A percentile compares a stretch with the other conserved stretches of the same genome.
phyloP scores from a whole-genome alignment of 1,140 invertebrate genomes.

The Papilio polytes region DNA sequence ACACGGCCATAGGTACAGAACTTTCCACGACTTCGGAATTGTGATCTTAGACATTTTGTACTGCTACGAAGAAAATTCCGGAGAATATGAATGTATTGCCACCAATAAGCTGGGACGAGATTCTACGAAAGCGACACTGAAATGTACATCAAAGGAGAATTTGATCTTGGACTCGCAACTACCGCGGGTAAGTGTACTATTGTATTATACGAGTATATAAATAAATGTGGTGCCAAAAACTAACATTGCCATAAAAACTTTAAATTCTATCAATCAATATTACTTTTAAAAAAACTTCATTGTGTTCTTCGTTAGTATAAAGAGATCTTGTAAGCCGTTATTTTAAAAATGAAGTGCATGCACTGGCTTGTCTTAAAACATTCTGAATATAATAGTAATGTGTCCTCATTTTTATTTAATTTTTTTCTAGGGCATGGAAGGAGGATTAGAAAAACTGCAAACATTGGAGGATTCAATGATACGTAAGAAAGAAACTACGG shows the following conservation, averaged over 20 bases:
- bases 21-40: slow-evolving; percentile 98
- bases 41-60: slow-evolving; percentile 98
- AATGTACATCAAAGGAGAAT: slow-evolving; percentile 94
- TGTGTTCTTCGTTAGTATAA: too few species aligned
- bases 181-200: slow-evolving; percentile 87
- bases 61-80: slow-evolving; percentile 98
- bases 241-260: neutral
- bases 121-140: slow-evolving; percentile 92
- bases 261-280: neutral
- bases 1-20: slow-evolving; percentile 96
- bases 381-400: neutral
- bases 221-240: neutral
- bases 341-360: neutral
- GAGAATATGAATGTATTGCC: slow-evolving; percentile 95
- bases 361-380: too few species aligned
- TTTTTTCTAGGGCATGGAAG: slow-evolving; percentile 92
- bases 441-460: slow-evolving; percentile 95
- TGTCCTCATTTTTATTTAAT: neutral
- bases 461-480: slow-evolving; percentile 95
- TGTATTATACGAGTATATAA: neutral
- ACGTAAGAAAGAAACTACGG: slow-evolving; percentile 87
- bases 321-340: neutral
- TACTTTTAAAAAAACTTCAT: too few species aligned
- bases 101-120: slow-evolving; percentile 96
- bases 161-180: slow-evolving; percentile 98